Base-by-base conservation (phyloP, 2,888 invertebrate species). In the Pachliopta kotzebuea region DNA sequence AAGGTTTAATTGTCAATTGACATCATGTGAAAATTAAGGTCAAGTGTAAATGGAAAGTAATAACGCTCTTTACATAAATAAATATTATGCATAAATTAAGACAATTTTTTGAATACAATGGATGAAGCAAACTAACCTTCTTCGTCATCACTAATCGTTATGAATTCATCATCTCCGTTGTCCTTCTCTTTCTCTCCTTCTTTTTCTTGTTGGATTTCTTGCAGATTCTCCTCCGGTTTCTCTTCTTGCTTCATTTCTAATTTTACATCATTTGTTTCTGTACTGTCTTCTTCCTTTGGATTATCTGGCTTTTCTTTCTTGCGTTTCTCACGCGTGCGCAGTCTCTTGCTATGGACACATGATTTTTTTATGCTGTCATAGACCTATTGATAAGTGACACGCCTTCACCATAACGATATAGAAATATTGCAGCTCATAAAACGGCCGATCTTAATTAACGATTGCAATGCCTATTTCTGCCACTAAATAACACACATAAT, bases 121-220 rank as follows among this genome's bases (percentile, higher is more conserved):
- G 7, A 50, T 50, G 21, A 52, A 52, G 6, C 50, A 3, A 21
- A 37, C 26, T 69, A 71, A 93, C 93, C 89, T 81, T 94, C 94
- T 74, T 94, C 94, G 70, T 94, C 94, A 69, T 94, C 94, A 69
- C 93, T 94, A 53, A 93, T 93, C 8, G 93, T 93, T 68, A 94
- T 93, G 67, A 92, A 93, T 53, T 93, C 85, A 0, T 79, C 80
- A 1, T 79, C 82, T 0, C 56, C 63, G 14, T 69, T 71, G 31
- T 71, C 67, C 17, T 66, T 69, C 26, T 70, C 72, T 0, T 65
- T 69, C 24, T 71, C 70, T 29, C 74, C 72, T 24, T 65, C 71
- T 2, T 74, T 73, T 14, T 73, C 73, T n/a, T 67, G 69, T 11
- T 72, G 69, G 4, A 4, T 37, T 17, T 72, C 20, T 18, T 49